A percentile compares a stretch with the other conserved stretches of the same genome.
Evolutionary conservation across 2,113 vertebrate genomes (phyloP).

Genomic region (Sapajus apella): DNA sequence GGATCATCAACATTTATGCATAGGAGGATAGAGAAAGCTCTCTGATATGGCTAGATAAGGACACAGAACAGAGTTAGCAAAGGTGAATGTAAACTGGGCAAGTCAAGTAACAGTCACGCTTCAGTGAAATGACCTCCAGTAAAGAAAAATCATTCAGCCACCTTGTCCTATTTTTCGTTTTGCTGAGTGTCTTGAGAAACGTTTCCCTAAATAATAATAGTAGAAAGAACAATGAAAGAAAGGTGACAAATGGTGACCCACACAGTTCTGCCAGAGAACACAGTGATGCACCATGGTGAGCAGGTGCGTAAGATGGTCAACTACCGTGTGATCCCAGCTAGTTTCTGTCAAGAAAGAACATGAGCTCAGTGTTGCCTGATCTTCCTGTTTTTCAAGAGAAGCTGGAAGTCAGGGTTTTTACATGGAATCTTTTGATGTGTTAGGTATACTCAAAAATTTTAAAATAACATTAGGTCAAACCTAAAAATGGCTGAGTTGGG

Average conservation of each 20-base stretch:
- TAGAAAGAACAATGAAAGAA: not conserved
- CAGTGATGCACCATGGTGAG: not conserved
- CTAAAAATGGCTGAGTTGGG: not conserved
- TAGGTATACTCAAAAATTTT: slow-evolving; percentile 28
- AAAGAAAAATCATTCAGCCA: not conserved
- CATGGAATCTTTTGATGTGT: slow-evolving; percentile 42
- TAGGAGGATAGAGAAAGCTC: not conserved
- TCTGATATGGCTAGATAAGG: not conserved
- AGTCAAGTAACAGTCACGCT: not conserved
- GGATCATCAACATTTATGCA: not conserved
- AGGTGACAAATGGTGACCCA: not conserved
- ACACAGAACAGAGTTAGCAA: not conserved
- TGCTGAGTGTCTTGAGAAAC: not conserved
- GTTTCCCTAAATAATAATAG: not conserved
- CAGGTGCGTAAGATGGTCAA: too few species aligned
- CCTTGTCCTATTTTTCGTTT: not conserved
- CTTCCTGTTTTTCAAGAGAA: slow-evolving; percentile 44
- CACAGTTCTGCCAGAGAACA: not conserved
- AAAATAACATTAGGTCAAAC: slow-evolving; percentile 28
- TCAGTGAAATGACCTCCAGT: not conserved
- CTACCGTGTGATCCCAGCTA: not conserved
- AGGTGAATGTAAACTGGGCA: not conserved
- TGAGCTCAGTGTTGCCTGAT: not conserved
- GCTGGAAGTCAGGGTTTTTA: slow-evolving; percentile 29
- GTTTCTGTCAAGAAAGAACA: not conserved